Evolutionary conservation across 2,797 vertebrate species (phyloP).

Genomic region (Champsocephalus esox): DNA sequence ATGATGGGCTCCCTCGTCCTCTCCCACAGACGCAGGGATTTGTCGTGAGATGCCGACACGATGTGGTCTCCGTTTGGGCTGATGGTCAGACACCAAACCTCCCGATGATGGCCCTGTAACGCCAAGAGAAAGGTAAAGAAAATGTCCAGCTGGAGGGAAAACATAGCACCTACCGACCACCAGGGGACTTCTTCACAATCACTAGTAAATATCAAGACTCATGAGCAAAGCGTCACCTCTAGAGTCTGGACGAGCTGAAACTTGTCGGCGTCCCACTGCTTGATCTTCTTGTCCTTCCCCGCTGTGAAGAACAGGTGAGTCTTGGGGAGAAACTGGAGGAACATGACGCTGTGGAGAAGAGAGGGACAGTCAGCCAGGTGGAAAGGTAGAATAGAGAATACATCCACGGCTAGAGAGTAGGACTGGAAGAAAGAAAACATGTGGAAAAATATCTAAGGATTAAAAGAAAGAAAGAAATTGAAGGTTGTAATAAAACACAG

Average conservation of each 20-base stretch:
- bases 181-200: background rate
- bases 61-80: slow-evolving; percentile 96
- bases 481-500: background rate
- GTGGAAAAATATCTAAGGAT: too few relatives aligned
- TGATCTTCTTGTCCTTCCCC: slow-evolving; percentile 95
- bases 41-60: slow-evolving; percentile 95
- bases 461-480: background rate
- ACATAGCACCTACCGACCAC: too few relatives aligned
- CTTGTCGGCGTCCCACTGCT: slow-evolving; percentile 98
- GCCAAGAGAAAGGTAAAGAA: background rate
- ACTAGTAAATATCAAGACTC: background rate
- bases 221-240: slow-evolving; percentile 86
- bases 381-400: too few relatives aligned
- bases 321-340: slow-evolving; percentile 95
- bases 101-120: slow-evolving; percentile 92
- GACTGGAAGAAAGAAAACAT: background rate
- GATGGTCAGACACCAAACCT: slow-evolving; percentile 94
- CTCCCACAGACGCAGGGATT: slow-evolving; percentile 96
- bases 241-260: slow-evolving; percentile 95
- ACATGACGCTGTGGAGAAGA: slow-evolving; percentile 90
- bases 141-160: background rate
- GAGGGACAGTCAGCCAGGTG: background rate
- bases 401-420: too few relatives aligned
- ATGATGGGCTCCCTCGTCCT: slow-evolving; percentile 94
- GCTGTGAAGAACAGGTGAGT: slow-evolving; percentile 98